phyloP scores from a whole-genome alignment of 2,888 invertebrate genomes.

The Eupithecia vulgata region DNA sequence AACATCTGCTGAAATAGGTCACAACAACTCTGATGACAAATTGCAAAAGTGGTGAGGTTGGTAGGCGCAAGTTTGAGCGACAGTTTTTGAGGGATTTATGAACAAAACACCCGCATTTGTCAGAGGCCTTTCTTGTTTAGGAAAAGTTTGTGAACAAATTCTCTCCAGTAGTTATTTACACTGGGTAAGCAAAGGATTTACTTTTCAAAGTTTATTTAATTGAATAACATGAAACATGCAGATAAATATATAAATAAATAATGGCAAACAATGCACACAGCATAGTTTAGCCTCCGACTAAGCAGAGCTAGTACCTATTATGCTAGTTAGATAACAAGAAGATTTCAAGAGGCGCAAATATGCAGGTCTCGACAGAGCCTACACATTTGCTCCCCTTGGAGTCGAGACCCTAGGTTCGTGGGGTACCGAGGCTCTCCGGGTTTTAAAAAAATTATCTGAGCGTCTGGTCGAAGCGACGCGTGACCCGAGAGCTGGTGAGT shows the following conservation, averaged over 20 bases:
- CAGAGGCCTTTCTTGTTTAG: conserved; percentile 29
- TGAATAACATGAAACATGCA: background rate
- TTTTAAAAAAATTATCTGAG: too few relatives aligned
- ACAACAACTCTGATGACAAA: conserved; percentile 15
- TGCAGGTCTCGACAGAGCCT: too few relatives aligned
- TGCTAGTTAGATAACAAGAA: background rate
- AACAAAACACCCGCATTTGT: conserved; percentile 34
- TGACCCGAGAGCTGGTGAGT: too few relatives aligned
- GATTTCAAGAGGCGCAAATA: too few relatives aligned
- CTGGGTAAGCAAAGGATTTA: background rate
- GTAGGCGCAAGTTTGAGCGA: conserved; percentile 27
- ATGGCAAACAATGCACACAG: background rate
- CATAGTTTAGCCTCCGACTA: background rate
- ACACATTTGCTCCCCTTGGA: too few relatives aligned
- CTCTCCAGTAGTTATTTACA: background rate
- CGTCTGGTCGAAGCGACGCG: too few relatives aligned
- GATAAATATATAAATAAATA: background rate
- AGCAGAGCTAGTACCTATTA: background rate
- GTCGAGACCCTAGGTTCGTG: too few relatives aligned
- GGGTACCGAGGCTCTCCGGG: too few relatives aligned
- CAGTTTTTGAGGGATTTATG: conserved; percentile 33
- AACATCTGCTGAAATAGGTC: conserved; percentile 22
- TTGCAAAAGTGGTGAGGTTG: conserved; percentile 16
- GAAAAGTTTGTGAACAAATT: conserved; percentile 27
- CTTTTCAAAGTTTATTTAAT: background rate